Conservation (phyloP, 2,113 vertebrate species). For the Podocnemis expansa region DNA sequence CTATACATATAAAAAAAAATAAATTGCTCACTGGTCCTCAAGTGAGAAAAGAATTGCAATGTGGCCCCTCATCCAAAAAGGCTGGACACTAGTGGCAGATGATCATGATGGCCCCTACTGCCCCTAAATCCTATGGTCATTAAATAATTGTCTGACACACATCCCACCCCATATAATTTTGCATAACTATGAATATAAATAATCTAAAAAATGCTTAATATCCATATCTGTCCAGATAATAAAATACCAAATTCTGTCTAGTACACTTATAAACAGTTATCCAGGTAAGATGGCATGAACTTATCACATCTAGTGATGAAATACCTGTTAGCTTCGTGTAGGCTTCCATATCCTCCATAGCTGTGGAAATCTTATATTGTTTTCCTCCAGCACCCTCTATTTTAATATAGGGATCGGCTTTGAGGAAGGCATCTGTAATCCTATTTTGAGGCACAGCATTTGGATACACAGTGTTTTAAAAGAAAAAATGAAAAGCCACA, state of each 20-base stretch:
- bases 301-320: not conserved
- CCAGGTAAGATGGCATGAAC: not conserved
- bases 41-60: too few species aligned
- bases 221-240: not conserved
- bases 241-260: not conserved
- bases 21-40: too few species aligned
- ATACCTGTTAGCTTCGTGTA: slow-evolving; percentile 93
- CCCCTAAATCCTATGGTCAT: not conserved
- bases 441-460: slow-evolving; percentile 70
- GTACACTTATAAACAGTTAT: not conserved
- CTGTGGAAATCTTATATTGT: slow-evolving; percentile 82
- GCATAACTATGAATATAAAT: not conserved
- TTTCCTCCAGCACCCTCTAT: slow-evolving; percentile 80
- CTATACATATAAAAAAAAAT: too few species aligned
- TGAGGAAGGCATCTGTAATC: slow-evolving; percentile 92
- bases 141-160: not conserved
- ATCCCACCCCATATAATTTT: not conserved
- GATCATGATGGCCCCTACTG: not conserved
- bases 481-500: not conserved
- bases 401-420: slow-evolving; percentile 85
- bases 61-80: too few species aligned
- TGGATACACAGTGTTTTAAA: not conserved
- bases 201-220: not conserved
- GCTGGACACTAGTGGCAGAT: too few species aligned
- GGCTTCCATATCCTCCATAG: slow-evolving; percentile 95